Evolutionary conservation across 2,113 vertebrate genomes (phyloP).

Genomic region (Cyanoliseus patagonus): DNA sequence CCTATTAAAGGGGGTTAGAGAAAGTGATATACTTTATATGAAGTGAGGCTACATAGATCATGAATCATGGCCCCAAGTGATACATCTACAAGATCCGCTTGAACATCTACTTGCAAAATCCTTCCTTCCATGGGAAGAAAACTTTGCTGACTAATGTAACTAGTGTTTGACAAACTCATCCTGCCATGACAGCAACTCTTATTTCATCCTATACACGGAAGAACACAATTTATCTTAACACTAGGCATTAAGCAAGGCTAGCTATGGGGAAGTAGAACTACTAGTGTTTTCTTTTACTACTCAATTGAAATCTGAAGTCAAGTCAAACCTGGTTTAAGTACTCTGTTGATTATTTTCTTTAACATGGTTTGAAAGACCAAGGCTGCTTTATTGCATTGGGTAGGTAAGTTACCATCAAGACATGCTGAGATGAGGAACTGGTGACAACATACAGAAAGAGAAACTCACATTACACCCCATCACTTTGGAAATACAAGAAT

Average conservation of each 20-base stretch:
- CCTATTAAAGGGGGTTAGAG: not conserved
- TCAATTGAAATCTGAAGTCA: not conserved
- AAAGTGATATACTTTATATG: not conserved
- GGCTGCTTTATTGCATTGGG: not conserved
- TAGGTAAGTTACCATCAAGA: slow-evolving; percentile 31
- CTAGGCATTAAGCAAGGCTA: not conserved
- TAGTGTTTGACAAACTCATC: not conserved
- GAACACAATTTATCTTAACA: slow-evolving; percentile 38
- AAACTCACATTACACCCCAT: not conserved
- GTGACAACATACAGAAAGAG: slow-evolving; percentile 15
- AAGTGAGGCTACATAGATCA: not conserved
- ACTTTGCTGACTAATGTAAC: not conserved
- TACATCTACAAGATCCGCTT: not conserved
- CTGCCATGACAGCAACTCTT: not conserved
- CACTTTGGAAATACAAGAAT: not conserved
- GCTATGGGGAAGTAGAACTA: slow-evolving; percentile 4
- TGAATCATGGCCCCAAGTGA: not conserved
- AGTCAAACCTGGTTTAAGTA: slow-evolving; percentile 5
- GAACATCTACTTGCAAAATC: not conserved
- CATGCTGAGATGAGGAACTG: slow-evolving; percentile 35
- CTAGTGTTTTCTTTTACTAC: slow-evolving; percentile 16
- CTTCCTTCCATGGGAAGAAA: not conserved
- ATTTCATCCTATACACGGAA: slow-evolving; percentile 24
- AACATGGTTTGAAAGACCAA: slow-evolving; percentile 39
- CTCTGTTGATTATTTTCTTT: slow-evolving; percentile 45